Evolutionary conservation across 2,888 invertebrate species (phyloP).

Genomic region (Eledona agricola): DNA sequence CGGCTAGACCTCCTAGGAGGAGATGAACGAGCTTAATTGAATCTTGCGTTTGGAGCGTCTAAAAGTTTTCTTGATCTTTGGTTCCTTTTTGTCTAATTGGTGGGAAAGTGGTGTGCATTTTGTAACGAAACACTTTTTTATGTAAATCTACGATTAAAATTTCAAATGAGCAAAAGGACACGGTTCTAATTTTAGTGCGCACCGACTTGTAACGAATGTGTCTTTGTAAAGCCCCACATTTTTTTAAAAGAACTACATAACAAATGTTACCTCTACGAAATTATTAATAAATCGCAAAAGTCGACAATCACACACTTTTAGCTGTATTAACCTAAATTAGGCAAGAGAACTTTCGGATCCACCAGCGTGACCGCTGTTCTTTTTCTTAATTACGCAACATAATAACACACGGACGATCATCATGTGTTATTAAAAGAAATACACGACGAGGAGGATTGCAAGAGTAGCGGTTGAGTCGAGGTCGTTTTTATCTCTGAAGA

Average conservation of each 20-base stretch:
- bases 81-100: slow-evolving; percentile 17
- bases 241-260: slow-evolving; percentile 13
- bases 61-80: slow-evolving; percentile 1
- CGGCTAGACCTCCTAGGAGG: too few relatives aligned
- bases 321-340: slow-evolving; percentile 60
- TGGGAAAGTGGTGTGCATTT: slow-evolving; percentile 26
- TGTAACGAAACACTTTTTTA: slow-evolving; percentile 35
- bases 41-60: too few relatives aligned
- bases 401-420: slow-evolving; percentile 49
- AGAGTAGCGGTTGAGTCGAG: slow-evolving; percentile 16
- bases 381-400: slow-evolving; percentile 53
- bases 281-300: slow-evolving; percentile 25
- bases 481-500: slow-evolving; percentile 30
- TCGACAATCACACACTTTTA: slow-evolving; percentile 45
- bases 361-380: slow-evolving; percentile 50
- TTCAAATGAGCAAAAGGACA: slow-evolving; percentile 38
- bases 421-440: slow-evolving; percentile 47
- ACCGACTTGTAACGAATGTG: slow-evolving; percentile 28
- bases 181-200: slow-evolving; percentile 36
- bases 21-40: too few relatives aligned
- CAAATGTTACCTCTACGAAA: slow-evolving; percentile 26
- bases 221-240: slow-evolving; percentile 19
- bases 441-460: slow-evolving; percentile 22
- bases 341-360: slow-evolving; percentile 58
- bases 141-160: slow-evolving; percentile 36